Evolutionary conservation across 2,797 vertebrate species (phyloP).

Genomic region (Pristis pectinata): DNA sequence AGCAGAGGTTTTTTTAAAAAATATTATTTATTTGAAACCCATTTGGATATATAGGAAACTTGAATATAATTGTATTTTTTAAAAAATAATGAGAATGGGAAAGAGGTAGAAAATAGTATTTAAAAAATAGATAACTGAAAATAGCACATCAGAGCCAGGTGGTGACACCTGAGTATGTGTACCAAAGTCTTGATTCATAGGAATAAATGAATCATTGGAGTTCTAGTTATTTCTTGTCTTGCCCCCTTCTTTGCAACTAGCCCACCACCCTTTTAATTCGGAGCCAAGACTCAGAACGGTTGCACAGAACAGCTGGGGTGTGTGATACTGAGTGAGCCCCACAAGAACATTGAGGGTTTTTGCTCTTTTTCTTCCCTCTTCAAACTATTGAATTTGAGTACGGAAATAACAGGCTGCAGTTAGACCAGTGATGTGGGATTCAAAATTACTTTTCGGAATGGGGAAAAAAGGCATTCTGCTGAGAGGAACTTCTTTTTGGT

Average conservation of each 20-base stretch:
- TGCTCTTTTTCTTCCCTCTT: background rate
- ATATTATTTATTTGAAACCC: constrained; percentile 6
- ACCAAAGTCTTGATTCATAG: constrained; percentile 32
- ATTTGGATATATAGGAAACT: constrained; percentile 17
- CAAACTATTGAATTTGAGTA: background rate
- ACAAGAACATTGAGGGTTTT: background rate
- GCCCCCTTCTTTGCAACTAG: background rate
- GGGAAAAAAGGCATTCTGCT: too few relatives aligned
- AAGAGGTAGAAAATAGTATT: background rate
- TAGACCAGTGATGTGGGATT: background rate
- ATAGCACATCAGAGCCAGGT: constrained; percentile 14
- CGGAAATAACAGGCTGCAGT: background rate
- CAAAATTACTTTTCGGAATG: background rate
- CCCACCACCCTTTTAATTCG: background rate
- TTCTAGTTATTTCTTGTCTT: background rate
- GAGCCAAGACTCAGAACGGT: background rate
- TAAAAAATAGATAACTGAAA: background rate
- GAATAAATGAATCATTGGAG: constrained; percentile 25
- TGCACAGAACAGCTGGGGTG: background rate
- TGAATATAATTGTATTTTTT: constrained; percentile 26
- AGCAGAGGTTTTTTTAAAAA: background rate
- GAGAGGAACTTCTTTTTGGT: background rate
- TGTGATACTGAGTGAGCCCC: background rate
- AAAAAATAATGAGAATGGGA: background rate
- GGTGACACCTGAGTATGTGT: constrained; percentile 22